Evolutionary conservation across 2,113 vertebrate genomes (phyloP).

Genomic region (Bubo blakistoni): DNA sequence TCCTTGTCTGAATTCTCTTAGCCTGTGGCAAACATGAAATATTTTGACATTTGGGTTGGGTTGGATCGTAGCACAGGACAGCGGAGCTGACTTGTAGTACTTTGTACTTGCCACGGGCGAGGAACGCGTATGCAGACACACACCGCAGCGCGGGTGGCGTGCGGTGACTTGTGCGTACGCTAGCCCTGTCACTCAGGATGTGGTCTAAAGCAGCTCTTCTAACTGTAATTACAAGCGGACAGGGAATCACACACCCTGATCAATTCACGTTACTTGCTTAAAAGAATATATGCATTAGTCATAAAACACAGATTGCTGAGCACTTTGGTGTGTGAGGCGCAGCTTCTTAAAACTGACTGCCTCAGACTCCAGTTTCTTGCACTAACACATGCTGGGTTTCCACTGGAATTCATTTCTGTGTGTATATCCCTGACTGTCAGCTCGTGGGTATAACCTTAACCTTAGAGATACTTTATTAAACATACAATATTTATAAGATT

Average conservation of each 20-base stretch:
- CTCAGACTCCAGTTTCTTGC: not conserved
- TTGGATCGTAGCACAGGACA: not conserved
- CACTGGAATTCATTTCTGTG: not conserved
- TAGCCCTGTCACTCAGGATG: not conserved
- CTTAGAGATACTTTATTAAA: too few species aligned
- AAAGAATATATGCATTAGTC: not conserved
- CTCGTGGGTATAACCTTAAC: not conserved
- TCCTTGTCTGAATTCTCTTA: not conserved
- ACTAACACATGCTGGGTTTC: not conserved
- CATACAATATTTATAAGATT: rapidly evolving
- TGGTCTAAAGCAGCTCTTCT: not conserved
- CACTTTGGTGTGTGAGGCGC: not conserved
- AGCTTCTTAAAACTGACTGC: not conserved
- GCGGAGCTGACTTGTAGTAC: not conserved
- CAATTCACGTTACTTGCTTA: not conserved
- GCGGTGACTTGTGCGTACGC: rapidly evolving
- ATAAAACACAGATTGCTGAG: not conserved
- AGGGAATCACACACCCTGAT: not conserved
- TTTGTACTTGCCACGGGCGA: not conserved
- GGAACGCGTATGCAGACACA: not conserved
- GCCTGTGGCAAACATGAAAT: not conserved
- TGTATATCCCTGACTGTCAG: not conserved
- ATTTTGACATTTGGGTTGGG: not conserved
- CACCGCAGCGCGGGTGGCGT: rapidly evolving
- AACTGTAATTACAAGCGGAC: not conserved